phyloP scores from a whole-genome alignment of 1,140 invertebrate genomes.

The Rhyzopertha dominica region DNA sequence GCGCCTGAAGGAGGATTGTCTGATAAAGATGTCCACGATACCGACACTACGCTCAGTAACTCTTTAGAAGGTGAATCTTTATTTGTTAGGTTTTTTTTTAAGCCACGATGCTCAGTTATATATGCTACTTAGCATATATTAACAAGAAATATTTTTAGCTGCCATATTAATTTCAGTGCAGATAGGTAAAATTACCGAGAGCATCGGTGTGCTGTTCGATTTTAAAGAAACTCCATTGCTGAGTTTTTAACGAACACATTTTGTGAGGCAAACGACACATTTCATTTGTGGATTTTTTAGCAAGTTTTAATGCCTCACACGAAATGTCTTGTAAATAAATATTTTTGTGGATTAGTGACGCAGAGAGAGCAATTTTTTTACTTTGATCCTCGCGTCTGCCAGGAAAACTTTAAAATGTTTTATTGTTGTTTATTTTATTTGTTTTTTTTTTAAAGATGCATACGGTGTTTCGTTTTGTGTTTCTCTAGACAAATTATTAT shows the following conservation, averaged over 20 bases:
- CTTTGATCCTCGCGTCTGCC: slow-evolving; percentile 2
- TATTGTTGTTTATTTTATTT: too few species aligned
- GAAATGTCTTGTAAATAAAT: neutral
- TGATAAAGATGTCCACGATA: slow-evolving; percentile 32
- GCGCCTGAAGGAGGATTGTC: slow-evolving; percentile 34
- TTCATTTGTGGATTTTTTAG: slow-evolving; percentile 4
- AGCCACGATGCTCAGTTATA: neutral
- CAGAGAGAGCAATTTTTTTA: neutral
- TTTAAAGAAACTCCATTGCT: slow-evolving; percentile 10
- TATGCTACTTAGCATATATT: neutral
- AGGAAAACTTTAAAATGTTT: too few species aligned
- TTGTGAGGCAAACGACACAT: slow-evolving; percentile 12
- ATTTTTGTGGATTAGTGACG: neutral
- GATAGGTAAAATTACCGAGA: slow-evolving; percentile 10
- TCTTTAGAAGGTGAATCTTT: slow-evolving; percentile 23
- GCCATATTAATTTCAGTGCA: slow-evolving; percentile 41
- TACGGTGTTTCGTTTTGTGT: too few species aligned
- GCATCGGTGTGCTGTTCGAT: slow-evolving; percentile 7
- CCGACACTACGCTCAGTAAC: slow-evolving; percentile 38
- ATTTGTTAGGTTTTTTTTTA: slow-evolving; percentile 3
- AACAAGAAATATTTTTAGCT: slow-evolving; percentile 16
- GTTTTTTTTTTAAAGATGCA: too few species aligned
- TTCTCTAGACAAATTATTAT: too few species aligned
- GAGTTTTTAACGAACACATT: slow-evolving; percentile 6
- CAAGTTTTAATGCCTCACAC: slow-evolving; percentile 3